These are phyloP conservation scores for Erebia ligea DNA, from an alignment of 2,888 invertebrate species.

Conservation along the genomic window DNA sequence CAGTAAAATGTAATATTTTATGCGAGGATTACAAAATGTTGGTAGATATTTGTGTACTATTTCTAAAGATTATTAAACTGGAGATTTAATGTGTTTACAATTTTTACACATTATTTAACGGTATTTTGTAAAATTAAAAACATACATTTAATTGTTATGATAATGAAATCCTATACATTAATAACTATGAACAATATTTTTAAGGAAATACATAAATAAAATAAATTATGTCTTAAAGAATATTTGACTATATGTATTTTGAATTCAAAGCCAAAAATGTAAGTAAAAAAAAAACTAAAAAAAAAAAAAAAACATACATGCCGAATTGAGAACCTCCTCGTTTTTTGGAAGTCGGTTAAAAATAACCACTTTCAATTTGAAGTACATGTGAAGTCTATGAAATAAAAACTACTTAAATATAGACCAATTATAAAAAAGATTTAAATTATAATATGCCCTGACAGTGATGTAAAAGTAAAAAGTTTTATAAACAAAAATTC, in stretches of 20 bases:
- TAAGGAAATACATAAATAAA: not conserved
- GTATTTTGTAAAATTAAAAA: not conserved
- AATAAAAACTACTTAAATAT: not conserved
- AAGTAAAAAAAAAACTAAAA: too few relatives aligned
- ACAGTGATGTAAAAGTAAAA: not conserved
- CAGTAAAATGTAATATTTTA: not conserved
- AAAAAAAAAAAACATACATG: too few relatives aligned
- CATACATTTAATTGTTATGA: not conserved
- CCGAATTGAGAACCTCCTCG: too few relatives aligned
- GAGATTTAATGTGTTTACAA: not conserved
- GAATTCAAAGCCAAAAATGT: too few relatives aligned
- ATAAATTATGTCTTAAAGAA: not conserved
- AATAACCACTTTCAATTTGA: too few relatives aligned
- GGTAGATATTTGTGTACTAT: not conserved
- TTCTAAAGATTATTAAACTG: not conserved
- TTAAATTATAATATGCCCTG: not conserved
- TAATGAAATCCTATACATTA: not conserved
- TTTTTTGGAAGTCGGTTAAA: too few relatives aligned
- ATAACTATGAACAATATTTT: not conserved
- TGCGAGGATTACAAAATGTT: constrained; percentile 6
- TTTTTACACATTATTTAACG: not conserved
- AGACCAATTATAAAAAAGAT: not conserved
- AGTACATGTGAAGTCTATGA: too few relatives aligned
- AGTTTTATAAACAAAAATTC: not conserved
- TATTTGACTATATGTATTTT: not conserved